phyloP scores from a whole-genome alignment of 2,113 vertebrate genomes.

The Aythya baeri region DNA sequence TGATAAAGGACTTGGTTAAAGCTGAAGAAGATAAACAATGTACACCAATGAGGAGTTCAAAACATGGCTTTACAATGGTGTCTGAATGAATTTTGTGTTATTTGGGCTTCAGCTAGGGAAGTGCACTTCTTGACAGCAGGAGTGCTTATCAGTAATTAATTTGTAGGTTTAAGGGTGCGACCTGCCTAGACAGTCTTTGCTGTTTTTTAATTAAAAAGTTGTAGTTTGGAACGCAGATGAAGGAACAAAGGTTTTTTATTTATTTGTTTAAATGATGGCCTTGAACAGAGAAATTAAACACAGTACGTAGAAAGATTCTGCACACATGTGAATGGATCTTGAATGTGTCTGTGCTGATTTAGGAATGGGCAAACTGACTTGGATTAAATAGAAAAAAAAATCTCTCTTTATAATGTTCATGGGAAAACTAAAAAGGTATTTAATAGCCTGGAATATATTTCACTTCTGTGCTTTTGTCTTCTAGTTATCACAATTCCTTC shows the following conservation, averaged over 20 bases:
- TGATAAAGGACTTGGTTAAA: slow-evolving; percentile 8
- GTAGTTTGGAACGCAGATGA: background rate
- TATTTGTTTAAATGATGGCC: slow-evolving; percentile 8
- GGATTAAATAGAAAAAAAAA: background rate
- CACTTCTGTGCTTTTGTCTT: background rate
- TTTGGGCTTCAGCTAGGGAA: background rate
- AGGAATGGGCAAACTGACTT: background rate
- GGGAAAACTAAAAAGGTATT: background rate
- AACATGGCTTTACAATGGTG: background rate
- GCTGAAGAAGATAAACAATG: slow-evolving; percentile 1
- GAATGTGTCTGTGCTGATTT: background rate
- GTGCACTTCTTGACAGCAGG: background rate
- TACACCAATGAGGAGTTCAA: background rate
- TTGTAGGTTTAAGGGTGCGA: background rate
- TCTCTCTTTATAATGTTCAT: background rate
- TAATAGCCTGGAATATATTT: background rate
- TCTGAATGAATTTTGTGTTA: background rate
- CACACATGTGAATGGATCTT: slow-evolving; percentile 18
- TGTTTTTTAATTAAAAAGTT: slow-evolving; percentile 16
- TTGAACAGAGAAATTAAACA: slow-evolving; percentile 25
- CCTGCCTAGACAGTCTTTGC: background rate
- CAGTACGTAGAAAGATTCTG: background rate
- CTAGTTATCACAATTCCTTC: background rate
- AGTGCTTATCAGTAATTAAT: slow-evolving; percentile 1
- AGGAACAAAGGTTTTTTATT: background rate